phyloP scores from a whole-genome alignment of 2,113 vertebrate species.

The Odocoileus hemionus region DNA sequence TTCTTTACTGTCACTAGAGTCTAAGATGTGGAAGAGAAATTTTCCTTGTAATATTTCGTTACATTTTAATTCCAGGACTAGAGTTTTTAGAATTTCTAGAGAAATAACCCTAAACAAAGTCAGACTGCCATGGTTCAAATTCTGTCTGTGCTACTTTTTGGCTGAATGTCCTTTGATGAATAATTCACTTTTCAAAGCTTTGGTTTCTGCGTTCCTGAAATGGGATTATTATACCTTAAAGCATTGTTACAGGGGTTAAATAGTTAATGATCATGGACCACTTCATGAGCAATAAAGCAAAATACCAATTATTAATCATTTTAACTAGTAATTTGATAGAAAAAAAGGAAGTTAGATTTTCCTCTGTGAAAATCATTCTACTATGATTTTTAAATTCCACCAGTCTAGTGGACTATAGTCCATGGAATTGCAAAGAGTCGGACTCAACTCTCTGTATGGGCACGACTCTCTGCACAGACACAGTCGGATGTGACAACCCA shows the following conservation, averaged over 20 bases:
- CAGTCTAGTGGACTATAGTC: neutral
- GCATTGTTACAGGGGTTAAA: neutral
- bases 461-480: neutral
- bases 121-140: neutral
- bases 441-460: neutral
- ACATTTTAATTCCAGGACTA: neutral
- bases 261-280: neutral
- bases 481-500: neutral
- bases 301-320: neutral
- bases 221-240: neutral
- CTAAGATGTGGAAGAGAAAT: neutral
- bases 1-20: neutral
- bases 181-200: conserved; percentile 24
- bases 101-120: neutral
- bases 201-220: neutral
- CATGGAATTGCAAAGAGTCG: neutral
- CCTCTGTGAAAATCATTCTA: neutral
- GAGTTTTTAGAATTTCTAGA: neutral
- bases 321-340: neutral
- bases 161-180: neutral
- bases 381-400: neutral
- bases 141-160: neutral
- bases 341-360: neutral
- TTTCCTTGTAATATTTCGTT: neutral
- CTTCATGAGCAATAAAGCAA: neutral